Base-by-base conservation (phyloP, 2,797 vertebrate species). In the Pangasius macronema region DNA sequence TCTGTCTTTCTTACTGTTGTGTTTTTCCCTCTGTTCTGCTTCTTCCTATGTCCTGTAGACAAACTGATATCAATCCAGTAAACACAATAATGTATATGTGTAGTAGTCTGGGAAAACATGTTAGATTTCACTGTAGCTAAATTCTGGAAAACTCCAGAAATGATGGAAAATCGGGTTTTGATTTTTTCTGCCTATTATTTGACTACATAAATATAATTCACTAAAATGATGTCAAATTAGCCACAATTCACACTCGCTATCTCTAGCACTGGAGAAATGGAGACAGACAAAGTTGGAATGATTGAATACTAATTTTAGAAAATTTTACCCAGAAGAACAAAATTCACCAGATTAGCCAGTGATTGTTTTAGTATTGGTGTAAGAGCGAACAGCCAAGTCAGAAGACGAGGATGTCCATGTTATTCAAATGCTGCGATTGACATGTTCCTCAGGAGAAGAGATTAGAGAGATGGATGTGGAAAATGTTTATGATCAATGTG, bases 1-100 rank as follows among this genome's bases (percentile, higher is more conserved):
- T 89, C 80, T 88, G 85, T 79, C 83, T 75, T 90, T 89, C 51
- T 86, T 85, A 49, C 14, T 79, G 55, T 89, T 82, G 49, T 79
- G 18, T 59, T 75, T 84, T 87, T 83, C 36, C 30, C 49, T 84
- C n/a, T 49, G 70, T 49, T 82, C 18, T 63, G 5, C 46, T 83
- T 70, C 42, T 70, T 75, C 22, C 79, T 7, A 59, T 81, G n/a
- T 59, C 39, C 24, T n/a, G 22, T 24, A 57, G n/a, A 79, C 68
- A 30, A 42, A 53, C n/a, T 55, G 3, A 84, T 51, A 70, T 49
- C 33, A 67, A 30, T 18, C 67, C 42, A 55, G 53, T 59, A 39
- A 80, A 75, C 67, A 53, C 36, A 14, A 4, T 59, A 36, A 0
- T n/a, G 46, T 22, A 80, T 33, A 36, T 20, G 13, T 63, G 24